A percentile compares a stretch with the other conserved stretches of the same genome.
Conservation (phyloP, 1,140 invertebrate species). For the Dysdera silvatica region DNA sequence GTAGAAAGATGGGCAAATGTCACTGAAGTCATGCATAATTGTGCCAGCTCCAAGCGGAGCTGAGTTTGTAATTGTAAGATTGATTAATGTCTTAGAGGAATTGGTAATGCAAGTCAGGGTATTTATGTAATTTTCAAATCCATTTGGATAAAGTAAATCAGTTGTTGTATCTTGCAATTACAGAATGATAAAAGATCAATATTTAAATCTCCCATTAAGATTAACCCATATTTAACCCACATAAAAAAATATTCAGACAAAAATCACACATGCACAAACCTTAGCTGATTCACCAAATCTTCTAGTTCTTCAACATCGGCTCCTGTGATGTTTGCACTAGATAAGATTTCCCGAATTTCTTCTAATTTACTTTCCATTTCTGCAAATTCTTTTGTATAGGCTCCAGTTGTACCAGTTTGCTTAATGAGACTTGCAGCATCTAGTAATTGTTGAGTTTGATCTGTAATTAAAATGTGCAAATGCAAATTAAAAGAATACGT, state of each 20-base stretch:
- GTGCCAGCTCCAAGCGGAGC: too few relatives aligned
- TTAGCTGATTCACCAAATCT: slow-evolving; percentile 49
- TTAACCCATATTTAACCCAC: neutral
- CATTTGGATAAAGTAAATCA: too few relatives aligned
- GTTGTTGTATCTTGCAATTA: too few relatives aligned
- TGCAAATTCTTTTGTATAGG: slow-evolving; percentile 87
- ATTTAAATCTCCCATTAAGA: too few relatives aligned
- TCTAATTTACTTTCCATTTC: slow-evolving; percentile 76
- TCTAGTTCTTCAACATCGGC: slow-evolving; percentile 62
- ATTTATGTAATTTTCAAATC: too few relatives aligned
- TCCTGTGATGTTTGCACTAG: slow-evolving; percentile 62
- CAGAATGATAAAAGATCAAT: too few relatives aligned
- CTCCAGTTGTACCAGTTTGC: slow-evolving; percentile 82
- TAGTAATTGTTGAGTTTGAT: slow-evolving; percentile 53
- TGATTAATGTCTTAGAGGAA: too few relatives aligned
- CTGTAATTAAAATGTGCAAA: slow-evolving; percentile 34
- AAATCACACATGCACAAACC: slow-evolving; percentile 4
- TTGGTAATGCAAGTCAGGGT: too few relatives aligned
- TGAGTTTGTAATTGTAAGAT: too few relatives aligned
- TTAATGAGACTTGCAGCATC: slow-evolving; percentile 82
- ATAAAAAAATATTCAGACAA: neutral
- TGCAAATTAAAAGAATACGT: slow-evolving; percentile 37
- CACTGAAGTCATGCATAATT: too few relatives aligned
- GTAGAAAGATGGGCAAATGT: too few relatives aligned
- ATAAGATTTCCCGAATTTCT: slow-evolving; percentile 66